Conservation (phyloP, 2,888 invertebrate species). For the Harpalus rubripes region DNA sequence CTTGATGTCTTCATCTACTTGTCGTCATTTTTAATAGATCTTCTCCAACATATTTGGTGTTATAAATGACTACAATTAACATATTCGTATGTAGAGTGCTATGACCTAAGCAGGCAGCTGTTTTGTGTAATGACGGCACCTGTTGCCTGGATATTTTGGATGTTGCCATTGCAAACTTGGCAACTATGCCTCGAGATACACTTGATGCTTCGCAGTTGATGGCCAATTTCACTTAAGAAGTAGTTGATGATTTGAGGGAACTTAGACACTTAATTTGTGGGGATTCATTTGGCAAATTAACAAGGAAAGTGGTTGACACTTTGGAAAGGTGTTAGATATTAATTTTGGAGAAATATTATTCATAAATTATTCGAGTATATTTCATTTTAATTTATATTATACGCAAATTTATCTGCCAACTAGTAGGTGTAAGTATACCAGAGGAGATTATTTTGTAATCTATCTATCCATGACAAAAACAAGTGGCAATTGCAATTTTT, state of each 20-base stretch:
- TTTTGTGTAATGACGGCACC: conserved; percentile 51
- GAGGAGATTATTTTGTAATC: no score
- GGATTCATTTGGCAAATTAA: conserved; percentile 43
- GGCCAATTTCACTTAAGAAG: conserved; percentile 27
- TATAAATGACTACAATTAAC: not conserved
- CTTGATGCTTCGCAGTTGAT: conserved; percentile 11
- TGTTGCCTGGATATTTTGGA: conserved; percentile 61
- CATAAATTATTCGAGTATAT: not conserved
- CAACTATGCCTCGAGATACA: conserved; percentile 20
- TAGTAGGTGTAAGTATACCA: no score
- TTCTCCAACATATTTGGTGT: not conserved
- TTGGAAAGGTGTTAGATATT: not conserved
- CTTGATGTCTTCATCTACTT: not conserved
- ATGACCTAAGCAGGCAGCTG: conserved; percentile 51
- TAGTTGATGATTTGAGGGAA: conserved; percentile 13
- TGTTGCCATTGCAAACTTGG: conserved; percentile 33
- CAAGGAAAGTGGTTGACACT: conserved; percentile 2
- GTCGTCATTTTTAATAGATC: not conserved
- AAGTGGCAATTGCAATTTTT: no score
- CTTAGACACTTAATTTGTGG: not conserved
- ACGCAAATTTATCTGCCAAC: no score
- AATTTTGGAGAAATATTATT: not conserved
- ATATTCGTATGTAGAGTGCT: conserved; percentile 40
- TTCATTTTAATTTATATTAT: not conserved
- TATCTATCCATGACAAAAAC: no score